Percentiles rank a stretch among this genome's conserved stretches.
phyloP scores from a whole-genome alignment of 2,113 vertebrate species.

The Limanda limanda region DNA sequence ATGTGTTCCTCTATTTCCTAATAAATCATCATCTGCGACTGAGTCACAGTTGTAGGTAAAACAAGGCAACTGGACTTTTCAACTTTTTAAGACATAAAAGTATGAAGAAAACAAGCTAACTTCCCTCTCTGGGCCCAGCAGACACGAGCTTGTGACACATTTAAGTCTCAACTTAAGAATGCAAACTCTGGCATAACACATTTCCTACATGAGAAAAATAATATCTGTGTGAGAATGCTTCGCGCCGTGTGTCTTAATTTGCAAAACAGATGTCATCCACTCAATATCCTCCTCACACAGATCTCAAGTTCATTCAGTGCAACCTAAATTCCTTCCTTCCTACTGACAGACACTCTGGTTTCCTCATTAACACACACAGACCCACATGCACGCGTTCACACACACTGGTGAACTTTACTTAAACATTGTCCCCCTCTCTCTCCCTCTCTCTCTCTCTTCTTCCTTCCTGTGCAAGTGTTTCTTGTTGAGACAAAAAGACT shows the following conservation, averaged over 20 bases:
- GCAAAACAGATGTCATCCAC: conserved; percentile 77
- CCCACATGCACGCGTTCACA: conserved; percentile 17
- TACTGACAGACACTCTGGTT: conserved; percentile 73
- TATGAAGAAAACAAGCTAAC: not conserved
- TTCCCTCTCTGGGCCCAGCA: not conserved
- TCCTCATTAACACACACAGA: conserved; percentile 67
- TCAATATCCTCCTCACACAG: conserved; percentile 74
- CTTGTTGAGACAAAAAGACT: conserved; percentile 28
- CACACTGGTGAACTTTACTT: conserved; percentile 34
- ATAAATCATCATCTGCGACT: not conserved
- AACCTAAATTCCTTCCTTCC: conserved; percentile 78
- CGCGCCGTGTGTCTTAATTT: conserved; percentile 59
- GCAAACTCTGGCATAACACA: conserved; percentile 48
- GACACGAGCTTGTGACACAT: conserved; percentile 27
- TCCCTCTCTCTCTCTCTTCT: too few relatives aligned
- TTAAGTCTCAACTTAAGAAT: conserved; percentile 32
- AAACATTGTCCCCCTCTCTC: conserved; percentile 22
- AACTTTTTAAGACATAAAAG: too few relatives aligned
- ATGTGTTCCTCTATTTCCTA: not conserved
- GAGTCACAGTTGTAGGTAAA: not conserved
- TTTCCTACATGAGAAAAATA: conserved; percentile 65
- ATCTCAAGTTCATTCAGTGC: conserved; percentile 80
- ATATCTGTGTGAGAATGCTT: conserved; percentile 72
- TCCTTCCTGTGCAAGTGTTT: conserved; percentile 13
- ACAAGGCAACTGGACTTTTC: too few relatives aligned